Evolutionary conservation across 1,140 invertebrate species (phyloP), one percentile per base, ranked within the genome.

Genomic region (Dendroctonus valens): DNA sequence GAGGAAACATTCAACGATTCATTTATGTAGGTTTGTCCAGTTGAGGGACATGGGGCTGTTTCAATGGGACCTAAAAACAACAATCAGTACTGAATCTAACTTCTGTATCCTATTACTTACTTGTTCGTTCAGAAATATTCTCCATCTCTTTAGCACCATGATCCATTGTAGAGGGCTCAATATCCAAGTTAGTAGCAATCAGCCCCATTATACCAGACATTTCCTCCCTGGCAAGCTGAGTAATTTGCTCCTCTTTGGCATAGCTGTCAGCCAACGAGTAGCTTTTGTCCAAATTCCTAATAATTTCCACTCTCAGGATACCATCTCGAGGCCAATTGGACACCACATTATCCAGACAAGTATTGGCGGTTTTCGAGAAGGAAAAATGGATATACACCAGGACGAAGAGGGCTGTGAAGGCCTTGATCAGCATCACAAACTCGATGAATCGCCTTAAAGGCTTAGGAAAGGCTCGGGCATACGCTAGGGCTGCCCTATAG

Each of bases 291-390:
- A 82, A 77, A 79, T 93, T 91, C 69, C 87, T 83, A 52, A 97
- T 83, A 73, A 99, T 96, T 83, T 99, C 96, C n/a, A 99, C 94
- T 73, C 93, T 79, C 4, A 99, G 81, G 69, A 99, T 96, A 9
- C 97, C 97, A 81, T 98, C 92, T 63, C 92, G 83, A 2, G 96
- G 96, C 97, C 97, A 99, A 14, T 88, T 87, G 70, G 92, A 85
- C 77, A 92, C 87, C 38, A 98, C 86, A 78, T 94, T 87, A 75
- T 95, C 88, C 68, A 99, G 83, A 82, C 97, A 99, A 73, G 93
- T 96, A 42, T 93, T 93, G 26, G 96, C 96, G 71, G 92, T 87
- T 72, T 91, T 86, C 59, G 95, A 94, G 80, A 98, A 98, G 46
- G 91, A 90, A 76, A 96, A 87, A 77, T 99, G 97, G 72, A 98